Base-by-base conservation (phyloP, 2,113 vertebrate genomes). In the Sinocyclocheilus anophthalmus region DNA sequence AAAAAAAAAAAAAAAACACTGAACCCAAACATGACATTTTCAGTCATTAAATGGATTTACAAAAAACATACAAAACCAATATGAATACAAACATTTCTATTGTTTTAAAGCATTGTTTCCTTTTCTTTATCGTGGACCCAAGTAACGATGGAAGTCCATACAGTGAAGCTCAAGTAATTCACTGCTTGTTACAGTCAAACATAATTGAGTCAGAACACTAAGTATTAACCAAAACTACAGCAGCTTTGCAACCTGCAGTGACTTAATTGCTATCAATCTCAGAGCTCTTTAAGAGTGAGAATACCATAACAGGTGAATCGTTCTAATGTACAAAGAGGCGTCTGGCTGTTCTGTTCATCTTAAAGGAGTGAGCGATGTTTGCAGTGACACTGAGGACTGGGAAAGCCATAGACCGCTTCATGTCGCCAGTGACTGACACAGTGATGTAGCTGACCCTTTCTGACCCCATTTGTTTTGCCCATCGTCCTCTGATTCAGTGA, bases 391-490 rank as follows among this genome's bases (percentile, higher is more conserved):
- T 1, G 48, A 39, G 76, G 76, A 63, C 20, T 13, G 76, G 1
- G 57, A 53, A 33, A 20, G 26, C 24, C 70, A 57, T 20, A 85
- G 48, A 48, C 30, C 9, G 37, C 20, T 53, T 76, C 48, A 45
- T 53, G 45, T 10, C 12, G 9, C 70, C 75, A 79, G 70, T 84
- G 81, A 86, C 42, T 90, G 90, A 91, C 91, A 90, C 86, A 72
- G 76, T 85, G 84, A 91, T 91, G 90, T 67, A 72, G 57, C 87
- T 91, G 92, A 93, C 92, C 90, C 90, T 39, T 50, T 45, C 20
- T 87, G 90, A 92, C 91, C 92, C 81, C 84, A 88, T 93, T 91
- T 92, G 91, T 92, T 92, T 91, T 73, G 81, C 81, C 70, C 78
- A 85, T 88, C 85, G 24, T 82, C 48, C 3, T 87, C 86, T 90